A percentile compares a stretch with the other conserved stretches of the same genome.
These are phyloP conservation scores for Drosophila helvetica DNA, from an alignment of 2,888 invertebrate species.

Conservation along the genomic window DNA sequence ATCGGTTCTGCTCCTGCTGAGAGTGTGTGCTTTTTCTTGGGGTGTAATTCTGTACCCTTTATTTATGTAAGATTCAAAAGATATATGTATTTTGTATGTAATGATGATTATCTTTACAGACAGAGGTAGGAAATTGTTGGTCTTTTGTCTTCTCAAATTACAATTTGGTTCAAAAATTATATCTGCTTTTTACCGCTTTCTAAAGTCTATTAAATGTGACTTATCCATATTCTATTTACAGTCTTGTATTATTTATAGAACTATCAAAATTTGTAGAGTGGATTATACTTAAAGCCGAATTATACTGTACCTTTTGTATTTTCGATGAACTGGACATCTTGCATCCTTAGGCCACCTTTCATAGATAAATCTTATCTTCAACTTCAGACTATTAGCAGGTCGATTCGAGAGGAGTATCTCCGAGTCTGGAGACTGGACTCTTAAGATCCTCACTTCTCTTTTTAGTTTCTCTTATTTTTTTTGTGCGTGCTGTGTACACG, in stretches of 20 bases:
- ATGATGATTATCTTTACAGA: too few relatives aligned
- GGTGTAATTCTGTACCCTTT: constrained; percentile 7
- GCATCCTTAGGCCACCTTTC: too few relatives aligned
- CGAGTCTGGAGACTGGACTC: background rate
- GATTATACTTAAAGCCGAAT: too few relatives aligned
- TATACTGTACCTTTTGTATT: constrained; percentile 2
- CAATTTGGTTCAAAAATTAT: too few relatives aligned
- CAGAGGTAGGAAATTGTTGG: background rate
- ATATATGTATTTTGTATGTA: background rate
- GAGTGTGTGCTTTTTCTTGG: constrained; percentile 14
- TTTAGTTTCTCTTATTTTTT: constrained; percentile 4
- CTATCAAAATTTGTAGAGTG: too few relatives aligned
- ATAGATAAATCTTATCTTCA: too few relatives aligned
- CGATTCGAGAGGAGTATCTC: background rate
- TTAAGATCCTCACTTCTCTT: constrained; percentile 6
- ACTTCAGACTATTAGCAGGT: too few relatives aligned
- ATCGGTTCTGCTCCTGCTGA: constrained; percentile 36
- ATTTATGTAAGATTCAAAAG: background rate
- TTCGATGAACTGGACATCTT: constrained; percentile 2
- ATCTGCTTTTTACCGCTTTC: too few relatives aligned
- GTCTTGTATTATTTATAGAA: too few relatives aligned
- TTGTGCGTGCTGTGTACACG: constrained; percentile 65
- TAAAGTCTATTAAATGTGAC: too few relatives aligned
- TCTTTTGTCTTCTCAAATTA: too few relatives aligned
- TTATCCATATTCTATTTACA: too few relatives aligned